Evolutionary conservation across 2,888 invertebrate species (phyloP).

Genomic region (Drosophila siamana): DNA sequence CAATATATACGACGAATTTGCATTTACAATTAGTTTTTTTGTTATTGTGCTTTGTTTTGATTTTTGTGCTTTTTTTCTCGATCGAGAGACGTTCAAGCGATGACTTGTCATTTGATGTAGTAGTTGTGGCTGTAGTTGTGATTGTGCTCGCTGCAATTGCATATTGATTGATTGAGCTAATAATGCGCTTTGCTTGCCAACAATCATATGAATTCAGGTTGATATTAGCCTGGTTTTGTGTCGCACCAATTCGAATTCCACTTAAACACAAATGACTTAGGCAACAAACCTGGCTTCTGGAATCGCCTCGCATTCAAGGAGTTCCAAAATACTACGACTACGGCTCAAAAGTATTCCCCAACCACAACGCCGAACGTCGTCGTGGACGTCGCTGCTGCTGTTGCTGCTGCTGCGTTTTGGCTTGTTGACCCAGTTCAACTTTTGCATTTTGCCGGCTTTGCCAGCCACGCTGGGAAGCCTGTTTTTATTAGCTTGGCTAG

Average conservation of each 20-base stretch:
- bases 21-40: conserved; percentile 44
- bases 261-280: conserved; percentile 67
- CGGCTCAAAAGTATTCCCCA: conserved; percentile 25
- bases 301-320: conserved; percentile 25
- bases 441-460: conserved; percentile 83
- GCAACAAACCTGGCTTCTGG: conserved; percentile 64
- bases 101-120: conserved; percentile 25
- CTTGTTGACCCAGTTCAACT: conserved; percentile 85
- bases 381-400: conserved; percentile 45
- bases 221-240: conserved; percentile 46
- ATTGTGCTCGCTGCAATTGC: conserved; percentile 50
- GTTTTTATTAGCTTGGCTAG: conserved; percentile 81
- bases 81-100: conserved; percentile 2
- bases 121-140: no score
- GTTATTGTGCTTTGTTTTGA: neutral
- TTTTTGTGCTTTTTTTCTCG: neutral
- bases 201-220: conserved; percentile 16
- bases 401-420: conserved; percentile 71
- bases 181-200: conserved; percentile 26
- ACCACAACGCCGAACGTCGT: conserved; percentile 33
- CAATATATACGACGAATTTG: conserved; percentile 58
- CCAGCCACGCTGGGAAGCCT: conserved; percentile 58
- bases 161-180: conserved; percentile 48
- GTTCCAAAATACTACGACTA: conserved; percentile 7
- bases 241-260: conserved; percentile 21